These are phyloP conservation scores for Mesocentrotus franciscanus DNA, from an alignment of 53 echinoderm and acorn worm species.

Conservation along the genomic window DNA sequence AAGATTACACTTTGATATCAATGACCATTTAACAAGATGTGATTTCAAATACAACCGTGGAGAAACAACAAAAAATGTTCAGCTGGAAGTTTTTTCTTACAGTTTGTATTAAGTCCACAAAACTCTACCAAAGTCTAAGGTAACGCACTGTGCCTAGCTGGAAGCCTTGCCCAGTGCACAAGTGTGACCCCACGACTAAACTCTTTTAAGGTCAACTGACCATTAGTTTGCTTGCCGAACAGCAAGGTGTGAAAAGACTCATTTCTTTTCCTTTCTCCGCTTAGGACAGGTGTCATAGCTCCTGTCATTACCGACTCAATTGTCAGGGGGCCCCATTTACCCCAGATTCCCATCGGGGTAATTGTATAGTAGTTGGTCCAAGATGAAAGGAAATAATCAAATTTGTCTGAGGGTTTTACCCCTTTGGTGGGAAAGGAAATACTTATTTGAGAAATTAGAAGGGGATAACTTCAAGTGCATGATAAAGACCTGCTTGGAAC, in stretches of 20 bases:
- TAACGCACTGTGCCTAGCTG: not conserved
- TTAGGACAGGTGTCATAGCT: not conserved
- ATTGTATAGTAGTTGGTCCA: not conserved
- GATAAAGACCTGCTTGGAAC: not conserved
- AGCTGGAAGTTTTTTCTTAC: too few species aligned
- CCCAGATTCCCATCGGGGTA: not conserved
- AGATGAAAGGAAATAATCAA: slow-evolving; percentile 13
- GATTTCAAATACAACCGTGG: too few species aligned
- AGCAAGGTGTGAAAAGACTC: not conserved
- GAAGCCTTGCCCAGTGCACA: not conserved
- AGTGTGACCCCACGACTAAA: not conserved
- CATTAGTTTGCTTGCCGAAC: not conserved
- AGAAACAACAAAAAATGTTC: too few species aligned
- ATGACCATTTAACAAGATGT: too few species aligned
- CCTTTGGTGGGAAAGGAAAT: slow-evolving; percentile 24
- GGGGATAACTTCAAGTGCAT: not conserved
- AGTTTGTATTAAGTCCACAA: not conserved
- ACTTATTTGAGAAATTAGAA: slow-evolving; percentile 6
- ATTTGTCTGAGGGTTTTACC: not conserved
- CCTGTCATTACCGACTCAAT: slow-evolving; percentile 9
- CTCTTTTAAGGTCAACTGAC: slow-evolving; percentile 36
- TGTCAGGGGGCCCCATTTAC: not conserved
- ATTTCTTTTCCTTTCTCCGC: not conserved
- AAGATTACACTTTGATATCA: too few species aligned
- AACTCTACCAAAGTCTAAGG: not conserved